Base-by-base conservation (phyloP, 2,888 invertebrate genomes). In the Rhagonycha fulva region DNA sequence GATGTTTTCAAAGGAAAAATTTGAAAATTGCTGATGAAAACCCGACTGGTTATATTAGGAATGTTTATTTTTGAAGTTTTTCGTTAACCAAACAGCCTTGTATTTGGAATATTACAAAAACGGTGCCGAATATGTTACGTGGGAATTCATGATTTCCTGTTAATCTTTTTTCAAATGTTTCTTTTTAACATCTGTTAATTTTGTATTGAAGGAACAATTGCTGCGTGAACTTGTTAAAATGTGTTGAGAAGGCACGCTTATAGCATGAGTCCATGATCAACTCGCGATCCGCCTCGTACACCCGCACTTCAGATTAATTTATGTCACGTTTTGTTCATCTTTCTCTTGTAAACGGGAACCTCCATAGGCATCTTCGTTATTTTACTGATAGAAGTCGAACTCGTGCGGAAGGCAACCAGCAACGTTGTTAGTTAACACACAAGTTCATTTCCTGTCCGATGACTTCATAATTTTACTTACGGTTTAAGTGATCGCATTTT, bases 401-500 rank as follows among this genome's bases (percentile, higher is more conserved):
- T 74, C 76, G 71, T 70, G 76, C 75, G 71, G 71, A 75, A 75
- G 76, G 75, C 75, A 73, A 70, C 74, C 14, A 26, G 24, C 73
- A 78, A 78, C 79, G 78, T 75, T 75, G 76, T 68, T 76, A 78
- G 80, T 80, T 78, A 79, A 73, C 80, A 76, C 77, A 80, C 76
- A 79, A 79, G 82, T 81, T 81, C 80, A 83, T 81, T 83, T 83
- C 83, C 83, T 83, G 83, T 79, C 76, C 81, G 81, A 83, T 82
- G 82, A 82, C 82, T 83, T 83, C 81, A 82, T 81, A 81, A 76
- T 78, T 76, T 81, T 81, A 82, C 79, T 81, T 80, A 81, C 79
- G 70, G 72, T 75, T 68, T 68, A 72, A 71, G 68, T 72, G 72
- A 68, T 26, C 68, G 61, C 72, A 68, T 68, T 72, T 72, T 72